These are phyloP conservation scores for Leptosomus discolor DNA, from an alignment of 2,113 vertebrate genomes.

Conservation along the genomic window DNA sequence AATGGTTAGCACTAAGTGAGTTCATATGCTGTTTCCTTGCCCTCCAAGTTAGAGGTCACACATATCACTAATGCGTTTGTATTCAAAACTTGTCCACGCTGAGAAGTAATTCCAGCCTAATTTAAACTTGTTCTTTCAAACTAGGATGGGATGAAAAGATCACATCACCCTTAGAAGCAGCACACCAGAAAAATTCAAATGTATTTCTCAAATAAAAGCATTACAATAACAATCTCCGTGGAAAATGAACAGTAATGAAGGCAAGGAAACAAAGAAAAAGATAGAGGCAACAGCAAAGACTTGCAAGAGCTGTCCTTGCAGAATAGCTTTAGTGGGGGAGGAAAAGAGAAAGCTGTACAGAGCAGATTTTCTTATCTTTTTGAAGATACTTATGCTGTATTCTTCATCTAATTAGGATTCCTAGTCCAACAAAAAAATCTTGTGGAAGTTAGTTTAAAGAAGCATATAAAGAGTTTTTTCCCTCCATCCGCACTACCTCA, in stretches of 20 bases:
- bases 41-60: neutral
- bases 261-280: neutral
- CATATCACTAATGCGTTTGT: neutral
- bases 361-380: neutral
- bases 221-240: neutral
- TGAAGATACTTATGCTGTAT: neutral
- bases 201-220: neutral
- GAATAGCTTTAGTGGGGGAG: neutral
- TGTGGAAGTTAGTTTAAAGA: neutral
- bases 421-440: neutral
- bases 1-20: neutral
- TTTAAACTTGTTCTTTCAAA: conserved; percentile 12
- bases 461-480: neutral
- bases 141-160: neutral
- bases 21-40: neutral
- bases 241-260: neutral
- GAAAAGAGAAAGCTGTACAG: neutral
- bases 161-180: neutral
- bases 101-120: conserved; percentile 1
- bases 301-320: neutral
- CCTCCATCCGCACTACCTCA: neutral
- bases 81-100: neutral
- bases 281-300: neutral
- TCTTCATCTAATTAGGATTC: neutral
- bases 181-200: neutral